phyloP scores from a whole-genome alignment of 2,113 vertebrate genomes.

The Apteryx owenii region DNA sequence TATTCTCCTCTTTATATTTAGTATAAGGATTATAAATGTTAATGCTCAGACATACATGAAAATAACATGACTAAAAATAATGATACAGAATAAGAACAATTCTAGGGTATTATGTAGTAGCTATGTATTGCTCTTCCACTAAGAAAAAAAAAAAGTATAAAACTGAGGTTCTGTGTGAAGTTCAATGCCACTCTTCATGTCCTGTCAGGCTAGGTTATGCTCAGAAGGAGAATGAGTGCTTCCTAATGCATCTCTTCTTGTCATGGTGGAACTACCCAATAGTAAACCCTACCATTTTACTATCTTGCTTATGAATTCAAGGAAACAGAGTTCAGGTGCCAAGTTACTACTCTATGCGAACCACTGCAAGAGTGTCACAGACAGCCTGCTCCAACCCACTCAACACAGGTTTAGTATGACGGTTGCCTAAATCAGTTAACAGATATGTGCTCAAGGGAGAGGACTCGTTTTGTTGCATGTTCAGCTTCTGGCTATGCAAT shows the following conservation, averaged over 20 bases:
- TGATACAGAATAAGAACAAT: background rate
- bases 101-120: background rate
- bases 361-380: background rate
- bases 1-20: background rate
- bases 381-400: background rate
- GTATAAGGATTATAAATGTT: background rate
- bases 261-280: background rate
- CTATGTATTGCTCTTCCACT: background rate
- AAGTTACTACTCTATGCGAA: background rate
- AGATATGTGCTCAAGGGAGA: background rate
- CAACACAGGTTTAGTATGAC: background rate
- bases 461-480: accelerated
- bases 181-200: background rate
- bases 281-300: background rate
- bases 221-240: background rate
- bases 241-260: background rate
- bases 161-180: background rate
- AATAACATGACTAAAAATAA: background rate
- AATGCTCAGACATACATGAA: background rate
- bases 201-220: background rate
- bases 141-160: background rate
- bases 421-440: background rate
- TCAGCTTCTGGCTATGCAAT: background rate
- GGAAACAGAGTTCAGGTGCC: background rate
- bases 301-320: background rate